phyloP scores from a whole-genome alignment of 1,140 invertebrate genomes.

The Agraylea sexmaculata region DNA sequence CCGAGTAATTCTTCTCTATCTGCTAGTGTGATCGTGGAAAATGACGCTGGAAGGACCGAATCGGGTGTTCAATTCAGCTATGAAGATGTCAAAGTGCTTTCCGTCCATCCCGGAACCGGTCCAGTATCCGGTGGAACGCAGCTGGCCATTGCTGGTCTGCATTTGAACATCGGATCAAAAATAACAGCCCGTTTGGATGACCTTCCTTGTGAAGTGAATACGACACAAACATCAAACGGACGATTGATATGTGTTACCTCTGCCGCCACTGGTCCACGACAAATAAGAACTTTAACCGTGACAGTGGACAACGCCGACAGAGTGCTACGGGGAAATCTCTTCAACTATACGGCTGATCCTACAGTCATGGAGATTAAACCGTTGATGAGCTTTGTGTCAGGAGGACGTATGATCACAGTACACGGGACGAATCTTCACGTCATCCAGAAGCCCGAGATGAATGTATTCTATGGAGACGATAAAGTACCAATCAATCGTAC shows the following conservation, averaged over 20 bases:
- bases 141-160: conserved; percentile 78
- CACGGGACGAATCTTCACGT: conserved; percentile 85
- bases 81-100: conserved; percentile 70
- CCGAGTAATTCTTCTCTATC: conserved; percentile 60
- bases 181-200: conserved; percentile 82
- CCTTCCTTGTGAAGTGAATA: conserved; percentile 76
- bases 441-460: conserved; percentile 83
- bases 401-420: conserved; percentile 86
- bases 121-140: conserved; percentile 90
- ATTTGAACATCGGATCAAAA: conserved; percentile 87
- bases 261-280: conserved; percentile 33
- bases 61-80: conserved; percentile 84
- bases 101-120: conserved; percentile 74
- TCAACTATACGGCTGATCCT: conserved; percentile 87
- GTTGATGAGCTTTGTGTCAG: conserved; percentile 75
- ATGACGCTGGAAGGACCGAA: conserved; percentile 77
- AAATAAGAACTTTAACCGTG: conserved; percentile 40
- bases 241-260: conserved; percentile 80
- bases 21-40: conserved; percentile 77
- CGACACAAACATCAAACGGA: conserved; percentile 77
- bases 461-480: conserved; percentile 63
- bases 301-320: conserved; percentile 47
- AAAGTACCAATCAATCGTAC: conserved; percentile 62
- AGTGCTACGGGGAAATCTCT: conserved; percentile 76
- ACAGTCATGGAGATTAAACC: conserved; percentile 87